Evolutionary conservation across 2,888 invertebrate genomes (phyloP).

Genomic region (Agonum fuliginosum): DNA sequence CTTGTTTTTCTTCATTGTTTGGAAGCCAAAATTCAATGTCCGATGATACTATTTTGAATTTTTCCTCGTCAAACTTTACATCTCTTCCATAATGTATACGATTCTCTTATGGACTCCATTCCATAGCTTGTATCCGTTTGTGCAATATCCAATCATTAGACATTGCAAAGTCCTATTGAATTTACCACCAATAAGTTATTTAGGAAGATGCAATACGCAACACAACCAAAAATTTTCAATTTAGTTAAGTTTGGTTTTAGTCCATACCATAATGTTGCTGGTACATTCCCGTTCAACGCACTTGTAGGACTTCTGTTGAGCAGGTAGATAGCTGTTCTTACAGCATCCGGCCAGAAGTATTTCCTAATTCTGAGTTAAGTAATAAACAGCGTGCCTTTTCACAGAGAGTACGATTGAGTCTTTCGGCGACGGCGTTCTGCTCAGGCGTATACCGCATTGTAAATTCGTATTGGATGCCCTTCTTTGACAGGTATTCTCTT

Average conservation of each 20-base stretch:
- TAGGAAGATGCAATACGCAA: slow-evolving; percentile 60
- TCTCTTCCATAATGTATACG: slow-evolving; percentile 12
- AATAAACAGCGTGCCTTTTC: slow-evolving; percentile 63
- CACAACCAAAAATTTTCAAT: slow-evolving; percentile 62
- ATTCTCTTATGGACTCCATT: slow-evolving; percentile 25
- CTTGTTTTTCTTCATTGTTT: too few relatives aligned
- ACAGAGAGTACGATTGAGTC: slow-evolving; percentile 64
- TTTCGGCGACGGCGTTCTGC: slow-evolving; percentile 65
- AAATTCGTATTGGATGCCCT: slow-evolving; percentile 64
- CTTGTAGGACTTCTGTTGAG: slow-evolving; percentile 67
- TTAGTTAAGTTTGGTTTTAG: slow-evolving; percentile 61
- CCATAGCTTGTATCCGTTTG: slow-evolving; percentile 61
- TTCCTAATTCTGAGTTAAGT: slow-evolving; percentile 59
- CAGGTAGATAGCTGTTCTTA: slow-evolving; percentile 67
- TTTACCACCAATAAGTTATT: slow-evolving; percentile 61
- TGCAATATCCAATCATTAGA: slow-evolving; percentile 60
- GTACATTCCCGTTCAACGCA: slow-evolving; percentile 63
- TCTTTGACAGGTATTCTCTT: slow-evolving; percentile 66
- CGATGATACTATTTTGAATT: background rate
- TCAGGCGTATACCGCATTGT: slow-evolving; percentile 65
- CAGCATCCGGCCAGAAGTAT: slow-evolving; percentile 66
- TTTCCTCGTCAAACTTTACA: too few relatives aligned
- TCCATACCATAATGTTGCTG: slow-evolving; percentile 61
- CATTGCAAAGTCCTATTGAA: slow-evolving; percentile 61
- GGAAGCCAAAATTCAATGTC: too few relatives aligned